Conservation (phyloP, 1,140 invertebrate species). For the Atta texana region DNA sequence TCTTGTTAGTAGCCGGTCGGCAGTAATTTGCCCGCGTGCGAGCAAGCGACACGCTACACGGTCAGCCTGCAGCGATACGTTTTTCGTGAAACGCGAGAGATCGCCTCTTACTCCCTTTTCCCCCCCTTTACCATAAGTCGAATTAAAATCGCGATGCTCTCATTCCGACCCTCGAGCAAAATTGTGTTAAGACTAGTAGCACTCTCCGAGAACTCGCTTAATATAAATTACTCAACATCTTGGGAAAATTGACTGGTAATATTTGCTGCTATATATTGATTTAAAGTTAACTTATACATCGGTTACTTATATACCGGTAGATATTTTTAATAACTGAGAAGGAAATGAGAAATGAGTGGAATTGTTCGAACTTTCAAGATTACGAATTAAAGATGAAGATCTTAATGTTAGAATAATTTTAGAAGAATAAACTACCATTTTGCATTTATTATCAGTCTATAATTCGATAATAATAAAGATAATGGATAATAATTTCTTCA, state of each 20-base stretch:
- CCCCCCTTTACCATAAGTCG: neutral
- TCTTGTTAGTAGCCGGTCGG: conserved; percentile 50
- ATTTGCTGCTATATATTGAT: neutral
- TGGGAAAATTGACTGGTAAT: conserved; percentile 25
- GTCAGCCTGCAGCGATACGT: conserved; percentile 49
- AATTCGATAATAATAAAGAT: neutral
- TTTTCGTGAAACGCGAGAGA: conserved; percentile 46
- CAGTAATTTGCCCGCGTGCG: conserved; percentile 52
- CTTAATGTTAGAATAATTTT: neutral
- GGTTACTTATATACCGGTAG: neutral
- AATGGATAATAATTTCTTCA: neutral
- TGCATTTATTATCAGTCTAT: neutral
- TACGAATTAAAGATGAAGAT: neutral
- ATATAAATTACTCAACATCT: conserved; percentile 50
- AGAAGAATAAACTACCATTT: neutral
- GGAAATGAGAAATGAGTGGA: conserved; percentile 3
- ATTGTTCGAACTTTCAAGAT: neutral
- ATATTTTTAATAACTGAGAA: neutral
- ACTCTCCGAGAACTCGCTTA: conserved; percentile 10
- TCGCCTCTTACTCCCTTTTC: neutral
- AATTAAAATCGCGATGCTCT: conserved; percentile 38
- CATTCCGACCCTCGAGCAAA: conserved; percentile 23
- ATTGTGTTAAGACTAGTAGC: conserved; percentile 31
- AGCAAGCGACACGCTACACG: conserved; percentile 54
- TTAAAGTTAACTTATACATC: neutral